Evolutionary conservation across 1,140 invertebrate genomes (phyloP).

Genomic region (Drosophila insularis): DNA sequence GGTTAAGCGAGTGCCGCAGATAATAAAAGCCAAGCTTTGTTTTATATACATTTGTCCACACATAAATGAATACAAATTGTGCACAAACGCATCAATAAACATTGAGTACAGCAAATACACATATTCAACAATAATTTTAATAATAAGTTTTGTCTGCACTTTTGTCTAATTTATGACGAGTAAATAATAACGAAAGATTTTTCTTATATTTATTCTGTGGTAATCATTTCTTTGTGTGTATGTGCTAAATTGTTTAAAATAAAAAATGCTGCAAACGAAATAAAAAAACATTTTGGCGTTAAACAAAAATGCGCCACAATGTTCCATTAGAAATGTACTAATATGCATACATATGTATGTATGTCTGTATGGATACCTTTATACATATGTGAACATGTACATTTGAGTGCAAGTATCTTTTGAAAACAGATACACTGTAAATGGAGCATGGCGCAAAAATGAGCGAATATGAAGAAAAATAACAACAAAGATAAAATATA

Average conservation of each 20-base stretch:
- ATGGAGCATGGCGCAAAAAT: conserved; percentile 68
- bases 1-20: too few relatives aligned
- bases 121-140: too few relatives aligned
- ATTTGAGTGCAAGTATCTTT: conserved; percentile 10
- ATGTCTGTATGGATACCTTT: neutral
- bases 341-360: neutral
- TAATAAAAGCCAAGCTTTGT: too few relatives aligned
- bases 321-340: conserved; percentile 57
- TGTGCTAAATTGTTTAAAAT: conserved; percentile 17
- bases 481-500: conserved; percentile 53
- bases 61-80: too few relatives aligned
- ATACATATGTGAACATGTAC: neutral
- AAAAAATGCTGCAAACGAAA: conserved; percentile 45
- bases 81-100: too few relatives aligned
- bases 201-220: neutral
- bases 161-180: too few relatives aligned
- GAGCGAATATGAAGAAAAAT: conserved; percentile 38
- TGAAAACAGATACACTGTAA: conserved; percentile 73
- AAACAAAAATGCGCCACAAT: conserved; percentile 71
- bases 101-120: too few relatives aligned
- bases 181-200: too few relatives aligned
- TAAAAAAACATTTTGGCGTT: conserved; percentile 34
- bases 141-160: too few relatives aligned
- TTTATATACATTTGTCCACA: too few relatives aligned
- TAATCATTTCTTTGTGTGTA: neutral